Conservation (phyloP, 2,113 vertebrate genomes). For the Circaetus gallicus region DNA sequence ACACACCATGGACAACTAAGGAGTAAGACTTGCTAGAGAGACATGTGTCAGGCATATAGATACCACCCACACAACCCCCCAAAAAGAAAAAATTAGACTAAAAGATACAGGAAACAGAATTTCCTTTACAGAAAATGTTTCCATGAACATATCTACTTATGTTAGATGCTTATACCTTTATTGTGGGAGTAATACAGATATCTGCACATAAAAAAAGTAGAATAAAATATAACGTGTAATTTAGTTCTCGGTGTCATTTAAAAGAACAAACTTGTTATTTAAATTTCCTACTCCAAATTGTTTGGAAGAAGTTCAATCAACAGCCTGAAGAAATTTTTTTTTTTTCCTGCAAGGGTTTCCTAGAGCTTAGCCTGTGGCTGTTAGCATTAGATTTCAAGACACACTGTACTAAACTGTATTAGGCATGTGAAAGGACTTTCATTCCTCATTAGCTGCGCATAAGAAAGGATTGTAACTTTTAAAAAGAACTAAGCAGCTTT, state of each 20-base stretch:
- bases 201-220: background rate
- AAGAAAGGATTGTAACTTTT: conserved; percentile 63
- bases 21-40: background rate
- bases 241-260: background rate
- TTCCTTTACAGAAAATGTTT: background rate
- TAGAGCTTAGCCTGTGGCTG: background rate
- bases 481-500: conserved; percentile 51
- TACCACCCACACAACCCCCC: background rate
- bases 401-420: conserved; percentile 41
- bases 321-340: background rate
- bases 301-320: background rate
- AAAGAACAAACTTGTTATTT: background rate
- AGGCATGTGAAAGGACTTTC: conserved; percentile 65
- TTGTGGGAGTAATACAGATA: background rate
- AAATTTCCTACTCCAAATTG: background rate
- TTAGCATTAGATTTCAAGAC: conserved; percentile 42
- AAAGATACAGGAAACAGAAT: background rate
- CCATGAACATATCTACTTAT: background rate
- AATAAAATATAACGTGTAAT: background rate
- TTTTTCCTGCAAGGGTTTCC: background rate
- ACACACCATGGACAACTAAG: background rate
- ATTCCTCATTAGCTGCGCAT: conserved; percentile 54
- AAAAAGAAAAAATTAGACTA: background rate
- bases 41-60: background rate
- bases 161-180: background rate